Evolutionary conservation across 2,888 invertebrate genomes (phyloP).

Genomic region (Hydrotaea cyrtoneurina): DNA sequence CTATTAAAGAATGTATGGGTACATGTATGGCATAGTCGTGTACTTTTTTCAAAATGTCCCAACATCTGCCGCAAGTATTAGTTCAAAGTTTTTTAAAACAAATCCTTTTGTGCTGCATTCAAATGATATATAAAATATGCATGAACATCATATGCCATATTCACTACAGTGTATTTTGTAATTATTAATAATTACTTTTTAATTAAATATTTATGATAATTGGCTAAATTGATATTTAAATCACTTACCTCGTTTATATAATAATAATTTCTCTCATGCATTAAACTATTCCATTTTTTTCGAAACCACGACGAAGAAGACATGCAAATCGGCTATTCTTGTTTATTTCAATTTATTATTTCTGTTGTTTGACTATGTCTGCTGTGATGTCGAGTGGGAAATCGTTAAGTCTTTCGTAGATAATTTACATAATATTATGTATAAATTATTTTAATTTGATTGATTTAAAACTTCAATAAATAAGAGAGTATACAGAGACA

Average conservation of each 20-base stretch:
- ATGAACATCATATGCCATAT: no score
- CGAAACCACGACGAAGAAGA: slow-evolving; percentile 73
- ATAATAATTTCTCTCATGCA: slow-evolving; percentile 76
- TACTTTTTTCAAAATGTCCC: no score
- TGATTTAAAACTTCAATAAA: not conserved
- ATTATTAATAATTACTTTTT: not conserved
- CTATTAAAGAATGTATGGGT: no score
- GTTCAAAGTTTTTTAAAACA: no score
- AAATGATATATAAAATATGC: no score
- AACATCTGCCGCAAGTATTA: no score
- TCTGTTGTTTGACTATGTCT: not conserved
- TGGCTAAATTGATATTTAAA: not conserved
- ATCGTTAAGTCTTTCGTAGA: not conserved
- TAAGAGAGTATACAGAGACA: not conserved
- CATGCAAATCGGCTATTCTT: slow-evolving; percentile 73
- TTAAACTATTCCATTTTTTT: slow-evolving; percentile 76
- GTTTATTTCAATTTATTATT: slow-evolving; percentile 36
- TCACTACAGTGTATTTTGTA: no score
- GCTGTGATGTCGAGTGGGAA: not conserved
- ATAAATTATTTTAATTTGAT: slow-evolving; percentile 20
- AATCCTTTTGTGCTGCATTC: no score
- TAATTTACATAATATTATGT: not conserved
- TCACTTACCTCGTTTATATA: slow-evolving; percentile 77
- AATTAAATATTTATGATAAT: slow-evolving; percentile 4
- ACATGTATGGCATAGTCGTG: no score